Conservation (phyloP, 2,113 vertebrate species). For the Muntiacus muntjak region DNA sequence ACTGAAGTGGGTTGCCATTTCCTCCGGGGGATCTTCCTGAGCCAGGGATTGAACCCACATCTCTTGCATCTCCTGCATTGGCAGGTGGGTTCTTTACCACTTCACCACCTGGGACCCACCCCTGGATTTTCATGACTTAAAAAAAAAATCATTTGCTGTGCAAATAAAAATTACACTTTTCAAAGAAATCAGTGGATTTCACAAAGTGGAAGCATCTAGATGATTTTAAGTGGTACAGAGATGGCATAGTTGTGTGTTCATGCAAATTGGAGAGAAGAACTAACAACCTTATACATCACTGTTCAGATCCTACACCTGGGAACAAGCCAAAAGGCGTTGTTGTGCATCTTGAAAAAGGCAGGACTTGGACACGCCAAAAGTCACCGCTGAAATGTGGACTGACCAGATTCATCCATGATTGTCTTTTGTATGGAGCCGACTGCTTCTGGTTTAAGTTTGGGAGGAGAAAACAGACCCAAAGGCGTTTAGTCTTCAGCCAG, state of each 20-base stretch:
- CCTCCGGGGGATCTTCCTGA: neutral
- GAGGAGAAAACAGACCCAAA: neutral
- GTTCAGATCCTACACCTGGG: neutral
- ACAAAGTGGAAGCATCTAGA: neutral
- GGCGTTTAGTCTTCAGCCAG: neutral
- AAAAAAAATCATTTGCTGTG: neutral
- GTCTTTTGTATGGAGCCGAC: neutral
- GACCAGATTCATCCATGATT: neutral
- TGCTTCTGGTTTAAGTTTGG: neutral
- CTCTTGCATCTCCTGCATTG: neutral
- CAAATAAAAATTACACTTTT: neutral
- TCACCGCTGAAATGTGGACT: neutral
- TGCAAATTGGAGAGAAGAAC: neutral
- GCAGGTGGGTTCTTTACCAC: neutral
- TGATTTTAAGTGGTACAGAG: neutral
- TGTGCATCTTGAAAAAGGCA: neutral
- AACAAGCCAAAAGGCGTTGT: neutral
- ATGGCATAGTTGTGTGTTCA: neutral
- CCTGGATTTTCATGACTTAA: neutral
- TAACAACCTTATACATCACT: neutral
- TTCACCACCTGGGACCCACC: neutral
- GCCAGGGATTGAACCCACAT: neutral
- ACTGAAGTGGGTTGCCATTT: neutral
- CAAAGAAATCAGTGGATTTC: neutral
- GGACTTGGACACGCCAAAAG: neutral